phyloP scores from a whole-genome alignment of 2,797 vertebrate species.

The Botia almorhae region DNA sequence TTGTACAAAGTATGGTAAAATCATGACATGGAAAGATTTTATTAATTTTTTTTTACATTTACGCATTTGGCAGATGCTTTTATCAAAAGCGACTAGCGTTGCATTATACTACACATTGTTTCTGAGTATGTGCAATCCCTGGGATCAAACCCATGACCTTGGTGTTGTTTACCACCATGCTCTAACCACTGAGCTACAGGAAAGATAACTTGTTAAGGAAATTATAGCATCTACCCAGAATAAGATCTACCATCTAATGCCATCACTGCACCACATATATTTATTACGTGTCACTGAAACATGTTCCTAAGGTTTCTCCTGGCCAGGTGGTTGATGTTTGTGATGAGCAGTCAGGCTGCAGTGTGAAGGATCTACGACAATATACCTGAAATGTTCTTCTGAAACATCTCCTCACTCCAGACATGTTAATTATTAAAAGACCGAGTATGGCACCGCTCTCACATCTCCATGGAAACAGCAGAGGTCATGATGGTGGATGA shows the following conservation, averaged over 20 bases:
- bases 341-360: conserved; percentile 1
- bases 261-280: background rate
- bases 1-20: too few species aligned
- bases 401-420: conserved; percentile 46
- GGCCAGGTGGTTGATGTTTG: conserved; percentile 30
- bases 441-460: conserved; percentile 47
- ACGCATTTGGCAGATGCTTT: too few species aligned
- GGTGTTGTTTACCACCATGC: too few species aligned
- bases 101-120: too few species aligned
- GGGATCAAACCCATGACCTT: too few species aligned
- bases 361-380: conserved; percentile 22
- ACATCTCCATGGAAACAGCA: conserved; percentile 58
- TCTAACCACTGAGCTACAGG: too few species aligned
- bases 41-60: too few species aligned
- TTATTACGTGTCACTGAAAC: background rate
- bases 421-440: conserved; percentile 58
- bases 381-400: conserved; percentile 47
- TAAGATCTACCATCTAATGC: background rate
- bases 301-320: background rate
- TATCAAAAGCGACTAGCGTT: too few species aligned
- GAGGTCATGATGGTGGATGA: conserved; percentile 52
- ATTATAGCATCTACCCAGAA: too few species aligned
- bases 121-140: too few species aligned
- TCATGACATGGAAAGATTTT: too few species aligned
- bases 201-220: too few species aligned